These are phyloP conservation scores for Lithophane socia DNA, from an alignment of 2,888 invertebrate species.

Conservation along the genomic window DNA sequence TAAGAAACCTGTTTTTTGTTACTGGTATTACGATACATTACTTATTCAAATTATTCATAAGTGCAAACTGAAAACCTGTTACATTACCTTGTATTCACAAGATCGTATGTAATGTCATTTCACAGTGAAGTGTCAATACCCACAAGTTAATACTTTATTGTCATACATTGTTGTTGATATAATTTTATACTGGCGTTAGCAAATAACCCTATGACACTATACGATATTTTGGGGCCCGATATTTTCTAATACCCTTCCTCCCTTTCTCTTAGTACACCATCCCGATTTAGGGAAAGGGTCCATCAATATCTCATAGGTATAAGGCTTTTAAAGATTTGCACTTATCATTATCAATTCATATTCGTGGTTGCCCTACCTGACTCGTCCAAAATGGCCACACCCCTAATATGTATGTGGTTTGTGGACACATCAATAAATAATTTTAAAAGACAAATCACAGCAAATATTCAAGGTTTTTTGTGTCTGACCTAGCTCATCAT, in stretches of 20 bases:
- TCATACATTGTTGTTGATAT: neutral
- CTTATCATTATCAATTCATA: neutral
- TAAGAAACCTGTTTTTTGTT: conserved; percentile 26
- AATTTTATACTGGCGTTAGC: neutral
- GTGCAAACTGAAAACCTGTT: conserved; percentile 33
- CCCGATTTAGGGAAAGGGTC: too few species aligned
- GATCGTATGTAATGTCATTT: neutral
- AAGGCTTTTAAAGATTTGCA: neutral
- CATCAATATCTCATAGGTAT: too few species aligned
- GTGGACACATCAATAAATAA: conserved; percentile 46
- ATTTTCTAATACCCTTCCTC: too few species aligned
- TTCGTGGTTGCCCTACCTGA: conserved; percentile 3
- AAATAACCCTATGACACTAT: neutral
- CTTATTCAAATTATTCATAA: conserved; percentile 15
- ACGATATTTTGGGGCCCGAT: too few species aligned
- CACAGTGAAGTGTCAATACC: conserved; percentile 15
- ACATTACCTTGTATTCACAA: conserved; percentile 19
- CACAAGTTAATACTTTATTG: neutral
- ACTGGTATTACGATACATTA: conserved; percentile 12
- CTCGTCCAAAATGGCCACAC: neutral
- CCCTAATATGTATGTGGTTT: conserved; percentile 11
- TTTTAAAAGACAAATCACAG: conserved; percentile 20
- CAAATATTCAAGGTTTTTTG: conserved; percentile 24
- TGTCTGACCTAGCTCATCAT: conserved; percentile 5
- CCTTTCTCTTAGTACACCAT: too few species aligned